Evolutionary conservation across 35 echinoderm and acorn worm species (phyloP), one percentile per base, ranked within the genome.

Genomic region (Heliocidaris erythrogramma): DNA sequence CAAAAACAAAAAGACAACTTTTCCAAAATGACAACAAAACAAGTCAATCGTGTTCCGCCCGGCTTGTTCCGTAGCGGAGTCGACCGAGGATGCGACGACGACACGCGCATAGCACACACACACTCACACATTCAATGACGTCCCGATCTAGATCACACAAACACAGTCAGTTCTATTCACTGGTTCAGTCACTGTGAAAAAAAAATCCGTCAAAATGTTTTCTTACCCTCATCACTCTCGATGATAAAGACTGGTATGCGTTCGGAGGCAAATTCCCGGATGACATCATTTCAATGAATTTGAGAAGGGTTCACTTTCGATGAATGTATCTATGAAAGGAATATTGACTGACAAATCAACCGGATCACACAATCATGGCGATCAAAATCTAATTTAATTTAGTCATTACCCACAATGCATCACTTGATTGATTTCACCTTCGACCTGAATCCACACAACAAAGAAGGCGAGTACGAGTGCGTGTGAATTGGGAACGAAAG

Each of bases 371-470:
- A 59, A 92, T 92, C 91, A 92, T 92, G 91, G 91, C 91, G 91
- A 92, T 92, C 91, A 92, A 92, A 89, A 92, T 92, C 91, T 92
- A 92, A 92, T 92, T 59, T 50, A 92, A 92, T 92, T 92, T 92
- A 92, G 91, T 92, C 91, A 92, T 92, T 92, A 50, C 91, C 91
- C 91, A 92, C 49, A 92, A 92, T 92, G 91, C 91, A 52, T 92
- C 91, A 92, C 48, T 92, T 92, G 91, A 92, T 92, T 92, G 91
- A 92, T 92, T 92, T 92, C 91, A 92, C 91, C 91, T 92, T 92
- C 91, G 91, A 92, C 91, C 91, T 92, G 91, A 48, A 89, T 47
- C 35, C 35, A 42, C 35, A 42, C 35, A 89, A 89, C 87, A 89
- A 89, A 89, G 87, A 84, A 42, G 35, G 35, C 35, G 35, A 42